Conservation (phyloP, 2,113 vertebrate species). For the Delphinapterus leucas region DNA sequence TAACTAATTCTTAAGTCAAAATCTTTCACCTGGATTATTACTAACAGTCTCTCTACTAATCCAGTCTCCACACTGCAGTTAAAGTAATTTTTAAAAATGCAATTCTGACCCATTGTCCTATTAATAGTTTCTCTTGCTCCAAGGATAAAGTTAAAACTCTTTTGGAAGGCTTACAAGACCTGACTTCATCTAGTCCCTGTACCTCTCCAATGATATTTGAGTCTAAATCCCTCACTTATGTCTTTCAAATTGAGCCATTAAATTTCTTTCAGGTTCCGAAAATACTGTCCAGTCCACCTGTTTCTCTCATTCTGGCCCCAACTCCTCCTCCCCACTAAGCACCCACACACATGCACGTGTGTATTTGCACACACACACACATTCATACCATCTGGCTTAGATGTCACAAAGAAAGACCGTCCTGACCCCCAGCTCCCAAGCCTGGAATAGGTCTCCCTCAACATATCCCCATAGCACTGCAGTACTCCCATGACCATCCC, state of each 20-base stretch:
- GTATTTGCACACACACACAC: background rate
- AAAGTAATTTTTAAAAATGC: background rate
- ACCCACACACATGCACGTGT: background rate
- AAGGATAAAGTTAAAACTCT: background rate
- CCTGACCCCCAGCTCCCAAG: background rate
- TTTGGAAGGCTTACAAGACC: background rate
- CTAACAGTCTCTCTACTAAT: background rate
- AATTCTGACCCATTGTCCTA: background rate
- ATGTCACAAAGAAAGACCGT: background rate
- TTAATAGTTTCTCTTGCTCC: background rate
- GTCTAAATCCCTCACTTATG: background rate
- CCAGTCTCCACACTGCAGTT: background rate
- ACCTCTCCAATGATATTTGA: background rate
- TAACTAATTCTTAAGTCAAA: background rate
- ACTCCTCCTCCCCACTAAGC: background rate
- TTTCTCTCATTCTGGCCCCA: background rate
- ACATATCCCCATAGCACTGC: background rate
- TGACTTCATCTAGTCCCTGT: background rate
- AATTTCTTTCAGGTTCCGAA: background rate
- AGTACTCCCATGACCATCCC: background rate
- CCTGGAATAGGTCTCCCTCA: background rate
- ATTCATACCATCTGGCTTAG: background rate
- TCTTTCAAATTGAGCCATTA: background rate
- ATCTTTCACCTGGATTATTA: background rate
- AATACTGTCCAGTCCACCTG: background rate